Evolutionary conservation across 2,888 invertebrate species (phyloP).

Genomic region (Amphimallon solstitiale): DNA sequence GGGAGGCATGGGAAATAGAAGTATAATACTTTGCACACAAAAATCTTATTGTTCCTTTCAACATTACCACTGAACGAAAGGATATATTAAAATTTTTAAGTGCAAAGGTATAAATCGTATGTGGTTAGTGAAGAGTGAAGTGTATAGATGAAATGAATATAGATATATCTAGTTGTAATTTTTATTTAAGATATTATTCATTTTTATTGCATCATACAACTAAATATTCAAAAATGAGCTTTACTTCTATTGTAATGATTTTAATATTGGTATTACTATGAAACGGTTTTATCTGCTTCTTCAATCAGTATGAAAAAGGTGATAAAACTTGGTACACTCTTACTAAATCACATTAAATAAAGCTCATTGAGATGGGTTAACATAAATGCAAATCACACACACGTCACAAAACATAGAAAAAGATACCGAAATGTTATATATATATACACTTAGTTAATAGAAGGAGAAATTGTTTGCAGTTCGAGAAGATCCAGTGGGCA

Average conservation of each 20-base stretch:
- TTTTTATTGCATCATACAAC: slow-evolving; percentile 8
- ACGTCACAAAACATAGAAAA: slow-evolving; percentile 32
- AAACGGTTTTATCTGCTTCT: not conserved
- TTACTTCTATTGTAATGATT: not conserved
- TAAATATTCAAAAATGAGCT: slow-evolving; percentile 12
- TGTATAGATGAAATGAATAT: slow-evolving; percentile 40
- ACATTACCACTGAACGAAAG: not conserved
- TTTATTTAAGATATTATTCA: not conserved
- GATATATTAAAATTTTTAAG: slow-evolving; percentile 15
- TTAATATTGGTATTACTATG: no score
- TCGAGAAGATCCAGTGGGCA: slow-evolving; percentile 25
- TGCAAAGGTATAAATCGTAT: slow-evolving; percentile 3
- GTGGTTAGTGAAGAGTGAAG: slow-evolving; percentile 38
- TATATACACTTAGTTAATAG: slow-evolving; percentile 27
- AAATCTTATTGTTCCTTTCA: no score
- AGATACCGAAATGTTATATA: not conserved
- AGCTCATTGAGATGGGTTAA: not conserved
- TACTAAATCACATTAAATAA: slow-evolving; percentile 5
- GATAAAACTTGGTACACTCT: no score
- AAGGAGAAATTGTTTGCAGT: slow-evolving; percentile 5
- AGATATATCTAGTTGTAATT: slow-evolving; percentile 29
- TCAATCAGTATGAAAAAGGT: no score
- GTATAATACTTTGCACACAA: slow-evolving; percentile 15
- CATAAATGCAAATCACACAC: slow-evolving; percentile 31
- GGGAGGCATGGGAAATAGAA: slow-evolving; percentile 17